phyloP scores from a whole-genome alignment of 2,888 invertebrate genomes.

The Acrobasis consociella region DNA sequence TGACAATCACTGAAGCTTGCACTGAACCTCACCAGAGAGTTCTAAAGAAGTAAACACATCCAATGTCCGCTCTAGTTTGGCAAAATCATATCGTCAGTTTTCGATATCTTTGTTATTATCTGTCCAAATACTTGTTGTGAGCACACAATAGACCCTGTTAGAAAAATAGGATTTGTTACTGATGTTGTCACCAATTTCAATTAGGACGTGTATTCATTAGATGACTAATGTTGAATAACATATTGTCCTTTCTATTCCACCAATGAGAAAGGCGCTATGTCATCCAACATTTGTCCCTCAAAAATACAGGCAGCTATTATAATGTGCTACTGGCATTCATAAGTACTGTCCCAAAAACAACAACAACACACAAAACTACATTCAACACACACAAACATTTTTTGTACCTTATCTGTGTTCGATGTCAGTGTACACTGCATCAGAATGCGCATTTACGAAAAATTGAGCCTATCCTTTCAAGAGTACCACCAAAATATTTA shows the following conservation, averaged over 20 bases:
- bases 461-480: conserved; percentile 67
- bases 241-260: no score
- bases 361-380: conserved; percentile 44
- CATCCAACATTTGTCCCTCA: no score
- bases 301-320: neutral
- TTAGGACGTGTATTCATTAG: conserved; percentile 1
- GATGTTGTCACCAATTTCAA: conserved; percentile 1
- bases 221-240: neutral
- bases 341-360: conserved; percentile 49
- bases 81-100: conserved; percentile 25
- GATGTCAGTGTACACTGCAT: conserved; percentile 68
- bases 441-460: conserved; percentile 67
- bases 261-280: no score
- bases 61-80: conserved; percentile 42
- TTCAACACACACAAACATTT: conserved; percentile 46
- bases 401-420: conserved; percentile 42
- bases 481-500: conserved; percentile 60
- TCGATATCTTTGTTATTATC: conserved; percentile 32
- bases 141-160: conserved; percentile 43
- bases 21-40: conserved; percentile 59
- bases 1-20: conserved; percentile 57
- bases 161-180: conserved; percentile 2
- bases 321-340: conserved; percentile 39
- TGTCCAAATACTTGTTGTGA: conserved; percentile 42
- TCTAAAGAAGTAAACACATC: conserved; percentile 24